Conservation (phyloP, 2,113 vertebrate species). For the Eleginops maclovinus region DNA sequence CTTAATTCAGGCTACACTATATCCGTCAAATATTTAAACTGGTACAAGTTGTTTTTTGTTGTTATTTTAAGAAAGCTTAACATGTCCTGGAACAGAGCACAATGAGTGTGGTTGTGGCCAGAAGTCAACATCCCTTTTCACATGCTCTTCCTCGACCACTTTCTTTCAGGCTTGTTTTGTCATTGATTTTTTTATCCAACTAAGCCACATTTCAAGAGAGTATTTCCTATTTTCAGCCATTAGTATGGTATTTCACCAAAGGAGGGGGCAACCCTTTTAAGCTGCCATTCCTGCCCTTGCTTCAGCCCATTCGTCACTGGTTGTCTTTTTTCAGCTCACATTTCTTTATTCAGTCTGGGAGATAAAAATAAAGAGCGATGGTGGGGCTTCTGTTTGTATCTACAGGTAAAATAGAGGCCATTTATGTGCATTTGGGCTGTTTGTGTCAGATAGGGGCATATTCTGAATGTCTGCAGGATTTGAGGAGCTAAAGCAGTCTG, state of each 20-base stretch:
- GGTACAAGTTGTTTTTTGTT: conserved; percentile 22
- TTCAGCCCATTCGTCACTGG: conserved; percentile 56
- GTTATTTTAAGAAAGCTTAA: conserved; percentile 7
- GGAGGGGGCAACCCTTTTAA: conserved; percentile 22
- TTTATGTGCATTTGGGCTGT: conserved; percentile 13
- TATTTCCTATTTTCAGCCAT: conserved; percentile 61
- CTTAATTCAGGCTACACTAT: conserved; percentile 11
- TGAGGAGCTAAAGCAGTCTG: conserved; percentile 7
- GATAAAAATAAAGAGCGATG: conserved; percentile 14
- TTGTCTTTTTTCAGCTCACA: conserved; percentile 29
- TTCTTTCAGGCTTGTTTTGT: conserved; percentile 38
- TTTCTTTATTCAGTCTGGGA: conserved; percentile 12
- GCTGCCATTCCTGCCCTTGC: conserved; percentile 18
- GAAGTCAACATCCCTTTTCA: conserved; percentile 29
- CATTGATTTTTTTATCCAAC: conserved; percentile 49
- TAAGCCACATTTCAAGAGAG: conserved; percentile 21
- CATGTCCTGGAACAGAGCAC: conserved; percentile 13
- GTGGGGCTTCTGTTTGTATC: conserved; percentile 7
- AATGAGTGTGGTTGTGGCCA: conserved; percentile 26
- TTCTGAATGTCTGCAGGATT: conserved; percentile 15
- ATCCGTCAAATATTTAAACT: conserved; percentile 29
- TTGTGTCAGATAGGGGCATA: conserved; percentile 6
- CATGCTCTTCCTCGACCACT: background rate
- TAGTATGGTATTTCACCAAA: conserved; percentile 48
- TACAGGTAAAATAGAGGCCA: background rate